These are phyloP conservation scores for Spodoptera litura DNA, from an alignment of 1,140 invertebrate genomes.

Conservation along the genomic window DNA sequence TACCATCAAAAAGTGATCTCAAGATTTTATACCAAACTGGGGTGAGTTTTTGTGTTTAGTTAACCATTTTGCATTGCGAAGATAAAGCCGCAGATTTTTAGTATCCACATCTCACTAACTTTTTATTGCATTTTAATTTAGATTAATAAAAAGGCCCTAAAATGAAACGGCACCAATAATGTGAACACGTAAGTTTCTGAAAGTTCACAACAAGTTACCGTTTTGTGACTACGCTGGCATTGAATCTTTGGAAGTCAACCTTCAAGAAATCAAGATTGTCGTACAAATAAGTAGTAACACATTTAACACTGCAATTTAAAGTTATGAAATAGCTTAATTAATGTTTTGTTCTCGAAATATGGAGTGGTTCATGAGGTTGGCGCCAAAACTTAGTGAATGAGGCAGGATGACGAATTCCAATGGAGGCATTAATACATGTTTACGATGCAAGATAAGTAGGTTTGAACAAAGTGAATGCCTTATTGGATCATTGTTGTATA, in stretches of 20 bases:
- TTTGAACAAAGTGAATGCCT: conserved; percentile 30
- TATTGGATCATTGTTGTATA: conserved; percentile 40
- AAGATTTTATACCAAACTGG: conserved; percentile 81
- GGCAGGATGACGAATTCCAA: conserved; percentile 1
- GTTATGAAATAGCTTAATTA: conserved; percentile 9
- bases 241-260: conserved; percentile 42
- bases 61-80: conserved; percentile 36
- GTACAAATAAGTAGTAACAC: conserved; percentile 1
- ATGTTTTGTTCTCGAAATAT: conserved; percentile 11
- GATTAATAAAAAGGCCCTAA: not conserved
- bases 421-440: conserved; percentile 13
- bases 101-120: no score
- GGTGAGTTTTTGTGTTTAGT: conserved; percentile 66
- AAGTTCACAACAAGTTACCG: conserved; percentile 30
- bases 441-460: conserved; percentile 36
- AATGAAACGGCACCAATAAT: not conserved
- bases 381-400: conserved; percentile 47
- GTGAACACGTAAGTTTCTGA: not conserved
- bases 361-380: conserved; percentile 20
- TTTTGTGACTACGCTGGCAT: conserved; percentile 40
- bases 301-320: conserved; percentile 25
- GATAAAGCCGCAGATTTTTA: not conserved
- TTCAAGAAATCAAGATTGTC: conserved; percentile 45
- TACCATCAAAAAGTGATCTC: conserved; percentile 73
- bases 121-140: no score